Base-by-base conservation (phyloP, 2,113 vertebrate species). In the Plectropomus leopardus region DNA sequence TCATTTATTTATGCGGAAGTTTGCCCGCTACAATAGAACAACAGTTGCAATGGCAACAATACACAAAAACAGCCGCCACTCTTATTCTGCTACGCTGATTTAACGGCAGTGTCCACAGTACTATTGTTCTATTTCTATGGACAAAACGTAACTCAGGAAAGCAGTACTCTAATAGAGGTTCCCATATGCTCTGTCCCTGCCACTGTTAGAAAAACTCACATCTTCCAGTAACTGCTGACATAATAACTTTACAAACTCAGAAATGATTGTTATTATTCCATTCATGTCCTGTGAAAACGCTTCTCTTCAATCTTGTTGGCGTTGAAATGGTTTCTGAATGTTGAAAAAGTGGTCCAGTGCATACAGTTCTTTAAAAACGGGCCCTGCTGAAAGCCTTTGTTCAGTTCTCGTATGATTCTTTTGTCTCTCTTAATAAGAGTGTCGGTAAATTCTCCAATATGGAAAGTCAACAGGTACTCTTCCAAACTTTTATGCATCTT, bases 361-460 rank as follows among this genome's bases (percentile, higher is more conserved):
- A 51, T 42, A 19, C 14, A 17, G n/a, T n/a, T 65, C 44, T 79
- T 19, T 50, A 10, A 47, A 40, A 54, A 58, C 2, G 28, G 53
- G 57, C 68, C n/a, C 47, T 36, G 34, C 17, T 76, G 64, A 80
- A 78, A 69, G 48, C 45, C 60, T 59, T 40, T 19, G 21, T 86
- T 73, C 82, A 73, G 73, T 67, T 73, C 26, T 78, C 10, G 32
- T n/a, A 45, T 19, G n/a, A 48, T 66, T 68, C 16, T 6, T 51
- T n/a, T 36, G 65, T 59, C 66, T 82, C 80, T 85, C 68, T 81
- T 48, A 78, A 73, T 73, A 86, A 86, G 67, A 87, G 78, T 28
- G 16, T 60, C 23, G 50, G 71, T 57, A 72, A 76, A 87, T 84
- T 91, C 90, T 92, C 87, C 90, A 92, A 93, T 91, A 92, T 93